These are phyloP conservation scores for Cygnus olor DNA, from an alignment of 2,797 vertebrate species.

Conservation along the genomic window DNA sequence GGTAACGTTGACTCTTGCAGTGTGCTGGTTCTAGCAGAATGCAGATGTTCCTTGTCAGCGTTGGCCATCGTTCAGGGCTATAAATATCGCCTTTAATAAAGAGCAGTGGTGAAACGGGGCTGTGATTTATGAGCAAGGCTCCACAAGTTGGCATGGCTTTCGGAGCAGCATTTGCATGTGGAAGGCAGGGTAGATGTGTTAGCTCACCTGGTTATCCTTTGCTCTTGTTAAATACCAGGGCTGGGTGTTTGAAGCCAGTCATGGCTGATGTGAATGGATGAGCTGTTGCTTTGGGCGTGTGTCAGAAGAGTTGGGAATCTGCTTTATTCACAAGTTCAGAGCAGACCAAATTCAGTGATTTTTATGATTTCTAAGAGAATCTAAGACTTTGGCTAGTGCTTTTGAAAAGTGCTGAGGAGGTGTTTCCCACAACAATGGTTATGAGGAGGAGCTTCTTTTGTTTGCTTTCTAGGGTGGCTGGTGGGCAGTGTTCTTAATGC, in stretches of 20 bases:
- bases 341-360: not conserved
- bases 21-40: not conserved
- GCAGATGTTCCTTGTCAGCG: slow-evolving; percentile 53
- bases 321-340: not conserved
- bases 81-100: slow-evolving; percentile 26
- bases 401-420: not conserved
- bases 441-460: not conserved
- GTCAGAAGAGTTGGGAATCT: not conserved
- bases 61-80: slow-evolving; percentile 44
- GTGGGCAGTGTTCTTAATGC: not conserved
- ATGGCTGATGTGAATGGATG: not conserved
- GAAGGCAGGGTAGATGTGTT: not conserved
- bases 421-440: not conserved
- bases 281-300: fast-evolving
- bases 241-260: not conserved
- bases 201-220: not conserved
- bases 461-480: not conserved
- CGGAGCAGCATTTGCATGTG: fast-evolving
- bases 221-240: not conserved
- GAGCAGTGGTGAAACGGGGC: not conserved
- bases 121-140: not conserved
- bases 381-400: not conserved
- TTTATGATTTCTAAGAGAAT: not conserved
- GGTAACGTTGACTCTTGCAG: fast-evolving
- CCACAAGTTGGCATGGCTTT: not conserved